These are phyloP conservation scores for Rhynchophorus ferrugineus DNA, from an alignment of 1,140 invertebrate genomes.

Conservation along the genomic window DNA sequence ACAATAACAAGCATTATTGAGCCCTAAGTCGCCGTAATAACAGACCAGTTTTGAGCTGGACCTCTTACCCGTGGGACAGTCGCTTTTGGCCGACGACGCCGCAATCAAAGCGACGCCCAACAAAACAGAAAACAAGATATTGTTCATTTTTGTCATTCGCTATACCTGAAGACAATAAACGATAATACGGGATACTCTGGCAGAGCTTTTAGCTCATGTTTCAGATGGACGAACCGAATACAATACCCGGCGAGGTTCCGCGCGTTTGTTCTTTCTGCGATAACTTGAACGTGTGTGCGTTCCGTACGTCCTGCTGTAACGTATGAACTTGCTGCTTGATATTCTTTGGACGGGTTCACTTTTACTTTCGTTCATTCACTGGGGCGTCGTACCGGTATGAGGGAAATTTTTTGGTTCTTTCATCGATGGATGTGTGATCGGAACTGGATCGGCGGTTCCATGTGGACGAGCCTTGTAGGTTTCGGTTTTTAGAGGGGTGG, in stretches of 20 bases:
- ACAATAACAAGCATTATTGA: slow-evolving; percentile 33
- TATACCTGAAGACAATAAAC: no score
- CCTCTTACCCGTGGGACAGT: neutral
- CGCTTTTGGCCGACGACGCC: neutral
- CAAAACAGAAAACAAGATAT: no score
- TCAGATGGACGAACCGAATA: neutral
- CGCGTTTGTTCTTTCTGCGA: neutral
- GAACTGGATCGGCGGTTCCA: neutral
- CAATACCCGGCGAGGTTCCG: neutral
- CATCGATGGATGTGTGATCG: neutral
- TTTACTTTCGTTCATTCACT: neutral
- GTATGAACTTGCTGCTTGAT: no score
- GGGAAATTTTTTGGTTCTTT: no score
- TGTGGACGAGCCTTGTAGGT: neutral
- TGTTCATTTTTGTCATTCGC: no score
- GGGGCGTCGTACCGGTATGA: no score
- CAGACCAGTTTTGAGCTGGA: slow-evolving; percentile 33
- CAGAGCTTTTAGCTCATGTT: neutral
- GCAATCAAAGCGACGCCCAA: no score
- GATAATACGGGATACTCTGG: no score
- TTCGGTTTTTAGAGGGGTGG: neutral
- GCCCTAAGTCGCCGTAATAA: slow-evolving; percentile 33
- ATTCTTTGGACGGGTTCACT: neutral
- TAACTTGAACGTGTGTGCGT: no score
- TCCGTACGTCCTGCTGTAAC: no score